Evolutionary conservation across 2,797 vertebrate genomes (phyloP).

Genomic region (Gallinago stenura): DNA sequence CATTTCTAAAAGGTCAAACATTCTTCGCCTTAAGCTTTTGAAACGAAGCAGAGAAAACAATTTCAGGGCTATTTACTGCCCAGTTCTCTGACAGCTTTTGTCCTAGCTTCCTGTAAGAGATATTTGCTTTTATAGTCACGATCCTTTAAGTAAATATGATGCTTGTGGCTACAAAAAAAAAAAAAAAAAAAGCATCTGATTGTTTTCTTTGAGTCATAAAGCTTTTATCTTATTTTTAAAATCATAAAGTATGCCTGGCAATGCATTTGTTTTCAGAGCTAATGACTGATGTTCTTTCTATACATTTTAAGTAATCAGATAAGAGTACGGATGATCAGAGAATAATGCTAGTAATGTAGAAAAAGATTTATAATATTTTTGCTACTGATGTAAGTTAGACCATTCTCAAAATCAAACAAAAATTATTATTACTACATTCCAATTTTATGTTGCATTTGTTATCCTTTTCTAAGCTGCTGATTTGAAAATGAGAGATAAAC

Average conservation of each 20-base stretch:
- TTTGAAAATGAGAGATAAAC: not conserved
- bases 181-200: conserved; percentile 34
- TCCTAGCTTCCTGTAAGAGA: conserved; percentile 76
- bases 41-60: conserved; percentile 80
- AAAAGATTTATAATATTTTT: conserved; percentile 27
- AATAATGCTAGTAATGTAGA: conserved; percentile 8
- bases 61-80: conserved; percentile 80
- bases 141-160: conserved; percentile 78
- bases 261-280: conserved; percentile 36
- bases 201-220: conserved; percentile 74
- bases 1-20: conserved; percentile 80
- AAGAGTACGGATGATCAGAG: conserved; percentile 23
- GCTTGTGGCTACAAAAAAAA: conserved; percentile 70
- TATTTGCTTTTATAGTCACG: conserved; percentile 76
- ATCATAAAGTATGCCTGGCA: conserved; percentile 64
- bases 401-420: not conserved
- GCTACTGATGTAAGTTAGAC: not conserved
- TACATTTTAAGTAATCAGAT: conserved; percentile 56
- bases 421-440: not conserved
- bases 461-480: not conserved
- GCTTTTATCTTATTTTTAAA: conserved; percentile 75
- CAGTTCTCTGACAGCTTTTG: conserved; percentile 75
- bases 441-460: conserved; percentile 16
- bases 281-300: conserved; percentile 50
- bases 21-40: conserved; percentile 77